Percentiles rank a stretch among this genome's conserved stretches.
Evolutionary conservation across 1,140 invertebrate species (phyloP).

Genomic region (Oreohelix idahoensis): DNA sequence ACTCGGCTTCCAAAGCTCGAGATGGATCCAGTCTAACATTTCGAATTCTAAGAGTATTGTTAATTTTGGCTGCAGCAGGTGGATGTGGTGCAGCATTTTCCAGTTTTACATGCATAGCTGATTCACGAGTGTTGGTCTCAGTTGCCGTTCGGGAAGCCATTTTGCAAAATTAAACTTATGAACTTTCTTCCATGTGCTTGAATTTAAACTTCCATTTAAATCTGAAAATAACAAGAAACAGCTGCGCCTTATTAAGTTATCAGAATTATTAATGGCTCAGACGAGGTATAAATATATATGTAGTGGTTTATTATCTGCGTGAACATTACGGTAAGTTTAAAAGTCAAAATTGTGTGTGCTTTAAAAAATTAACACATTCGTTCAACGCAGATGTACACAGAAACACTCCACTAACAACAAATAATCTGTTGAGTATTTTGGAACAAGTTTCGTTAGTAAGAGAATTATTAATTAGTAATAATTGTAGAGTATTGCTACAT

Average conservation of each 20-base stretch:
- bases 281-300: too few species aligned
- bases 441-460: not conserved
- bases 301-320: too few species aligned
- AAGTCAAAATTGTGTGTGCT: not conserved
- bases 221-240: too few species aligned
- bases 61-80: constrained; percentile 39
- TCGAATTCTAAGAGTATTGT: constrained; percentile 45
- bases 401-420: constrained; percentile 20
- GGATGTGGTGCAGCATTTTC: constrained; percentile 43
- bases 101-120: constrained; percentile 58
- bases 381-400: not conserved
- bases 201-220: too few species aligned
- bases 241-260: too few species aligned
- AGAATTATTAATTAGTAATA: too few species aligned
- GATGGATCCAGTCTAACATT: constrained; percentile 66
- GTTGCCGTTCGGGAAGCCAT: constrained; percentile 55
- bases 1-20: constrained; percentile 69
- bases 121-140: constrained; percentile 51
- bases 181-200: too few species aligned
- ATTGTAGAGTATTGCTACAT: too few species aligned
- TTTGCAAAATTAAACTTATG: too few species aligned
- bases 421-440: not conserved
- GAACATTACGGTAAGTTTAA: too few species aligned
- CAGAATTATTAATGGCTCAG: too few species aligned
- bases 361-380: not conserved